A percentile compares a stretch with the other conserved stretches of the same genome.
Conservation (phyloP, 2,888 invertebrate genomes). For the Beris chalybata region DNA sequence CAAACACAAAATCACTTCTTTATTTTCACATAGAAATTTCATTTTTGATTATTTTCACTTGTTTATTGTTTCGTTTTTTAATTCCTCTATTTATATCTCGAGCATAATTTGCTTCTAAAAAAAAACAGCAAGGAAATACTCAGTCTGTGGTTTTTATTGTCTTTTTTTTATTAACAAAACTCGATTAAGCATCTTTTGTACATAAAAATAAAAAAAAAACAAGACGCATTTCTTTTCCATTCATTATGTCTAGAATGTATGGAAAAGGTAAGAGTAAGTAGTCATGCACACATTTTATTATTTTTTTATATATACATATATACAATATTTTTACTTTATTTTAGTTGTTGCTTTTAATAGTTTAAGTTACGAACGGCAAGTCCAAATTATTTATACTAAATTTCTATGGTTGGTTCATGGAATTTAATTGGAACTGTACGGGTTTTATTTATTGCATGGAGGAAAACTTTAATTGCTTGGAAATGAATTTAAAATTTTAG, state of each 20-base stretch:
- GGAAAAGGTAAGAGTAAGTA: constrained; percentile 60
- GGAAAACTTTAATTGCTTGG: no score
- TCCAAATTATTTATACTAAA: no score
- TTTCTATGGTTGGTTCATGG: no score
- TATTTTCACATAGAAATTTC: constrained; percentile 1
- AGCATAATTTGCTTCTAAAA: neutral
- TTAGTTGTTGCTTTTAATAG: constrained; percentile 33
- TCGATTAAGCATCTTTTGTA: constrained; percentile 16
- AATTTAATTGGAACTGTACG: no score
- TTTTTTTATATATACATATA: constrained; percentile 36
- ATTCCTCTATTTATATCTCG: neutral
- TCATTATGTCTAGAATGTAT: constrained; percentile 56
- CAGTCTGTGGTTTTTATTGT: neutral
- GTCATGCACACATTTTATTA: constrained; percentile 40
- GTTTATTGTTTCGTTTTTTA: constrained; percentile 20
- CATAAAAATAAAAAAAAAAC: constrained; percentile 24
- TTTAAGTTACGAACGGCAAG: neutral
- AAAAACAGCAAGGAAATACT: neutral
- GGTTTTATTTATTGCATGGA: no score
- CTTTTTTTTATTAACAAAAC: constrained; percentile 2
- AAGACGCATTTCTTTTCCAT: constrained; percentile 36
- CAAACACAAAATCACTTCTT: neutral
- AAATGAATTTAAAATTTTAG: no score
- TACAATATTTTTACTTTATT: constrained; percentile 40
- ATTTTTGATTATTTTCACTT: constrained; percentile 1